These are phyloP conservation scores for Cremastinae sp. DNA, from an alignment of 2,888 invertebrate species.

Conservation along the genomic window DNA sequence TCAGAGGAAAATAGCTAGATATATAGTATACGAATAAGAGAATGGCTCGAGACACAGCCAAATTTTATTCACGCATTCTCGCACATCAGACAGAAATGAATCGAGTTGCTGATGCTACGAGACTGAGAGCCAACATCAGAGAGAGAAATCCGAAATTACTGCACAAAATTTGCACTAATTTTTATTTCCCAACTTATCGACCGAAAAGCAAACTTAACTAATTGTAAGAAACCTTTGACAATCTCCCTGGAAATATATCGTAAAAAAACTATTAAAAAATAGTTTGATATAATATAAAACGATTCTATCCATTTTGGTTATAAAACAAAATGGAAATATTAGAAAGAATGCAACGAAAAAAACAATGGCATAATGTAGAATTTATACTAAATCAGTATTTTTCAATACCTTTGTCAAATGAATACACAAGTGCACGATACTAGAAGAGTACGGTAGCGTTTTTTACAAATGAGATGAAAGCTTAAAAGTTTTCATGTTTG, in stretches of 20 bases:
- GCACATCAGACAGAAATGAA: constrained; percentile 42
- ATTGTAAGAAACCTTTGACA: constrained; percentile 46
- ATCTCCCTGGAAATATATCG: constrained; percentile 21
- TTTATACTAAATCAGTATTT: constrained; percentile 22
- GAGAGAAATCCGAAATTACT: constrained; percentile 13
- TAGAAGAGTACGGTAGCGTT: constrained; percentile 10
- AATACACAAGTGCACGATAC: constrained; percentile 24
- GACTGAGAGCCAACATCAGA: constrained; percentile 16
- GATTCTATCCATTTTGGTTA: no score
- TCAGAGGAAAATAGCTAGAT: not conserved
- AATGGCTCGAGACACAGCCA: constrained; percentile 17
- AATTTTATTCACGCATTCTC: constrained; percentile 54
- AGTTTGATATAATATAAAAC: no score
- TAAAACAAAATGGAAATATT: no score
- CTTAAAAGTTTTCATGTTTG: constrained; percentile 42
- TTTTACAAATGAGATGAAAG: constrained; percentile 59
- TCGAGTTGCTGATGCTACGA: constrained; percentile 28
- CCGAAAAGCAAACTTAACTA: constrained; percentile 54
- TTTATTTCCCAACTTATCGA: constrained; percentile 50
- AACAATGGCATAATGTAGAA: constrained; percentile 12
- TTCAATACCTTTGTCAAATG: constrained; percentile 32
- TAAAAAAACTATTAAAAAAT: no score
- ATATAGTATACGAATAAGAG: constrained; percentile 24
- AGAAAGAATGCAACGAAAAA: no score
- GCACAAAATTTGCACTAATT: constrained; percentile 43